A percentile compares a stretch with the other conserved stretches of the same genome.
Conservation (phyloP, 2,797 vertebrate genomes). For the Sebastes ruberrimus region DNA sequence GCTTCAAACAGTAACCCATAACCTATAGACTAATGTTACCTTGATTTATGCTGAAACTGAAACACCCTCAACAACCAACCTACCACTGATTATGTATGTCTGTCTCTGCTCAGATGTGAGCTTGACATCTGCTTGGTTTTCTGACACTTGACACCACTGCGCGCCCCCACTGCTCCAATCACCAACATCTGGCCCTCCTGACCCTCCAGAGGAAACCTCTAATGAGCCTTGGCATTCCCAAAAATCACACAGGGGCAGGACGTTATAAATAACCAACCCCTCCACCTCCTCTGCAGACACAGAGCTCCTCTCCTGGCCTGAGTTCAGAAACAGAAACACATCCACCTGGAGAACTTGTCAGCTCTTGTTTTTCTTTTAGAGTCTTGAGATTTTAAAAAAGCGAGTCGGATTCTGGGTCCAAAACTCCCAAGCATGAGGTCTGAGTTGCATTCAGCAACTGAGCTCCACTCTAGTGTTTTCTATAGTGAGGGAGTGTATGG, state of each 20-base stretch:
- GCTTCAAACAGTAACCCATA: neutral
- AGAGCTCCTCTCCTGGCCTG: slow-evolving; percentile 18
- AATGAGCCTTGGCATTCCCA: slow-evolving; percentile 67
- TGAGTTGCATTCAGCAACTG: slow-evolving; percentile 25
- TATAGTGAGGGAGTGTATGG: slow-evolving; percentile 34
- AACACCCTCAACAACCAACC: neutral
- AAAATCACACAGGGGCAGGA: slow-evolving; percentile 50
- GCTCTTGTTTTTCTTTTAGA: slow-evolving; percentile 20
- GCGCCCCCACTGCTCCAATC: slow-evolving; percentile 38
- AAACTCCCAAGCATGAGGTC: slow-evolving; percentile 15
- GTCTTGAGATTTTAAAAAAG: slow-evolving; percentile 18
- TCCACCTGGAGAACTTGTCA: slow-evolving; percentile 51
- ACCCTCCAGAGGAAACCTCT: slow-evolving; percentile 70
- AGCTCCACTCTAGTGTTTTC: slow-evolving; percentile 39
- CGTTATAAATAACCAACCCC: slow-evolving; percentile 69
- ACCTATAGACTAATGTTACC: neutral
- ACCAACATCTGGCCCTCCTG: slow-evolving; percentile 70
- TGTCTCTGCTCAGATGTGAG: slow-evolving; percentile 23
- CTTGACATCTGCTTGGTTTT: slow-evolving; percentile 50
- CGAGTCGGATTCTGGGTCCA: slow-evolving; percentile 22
- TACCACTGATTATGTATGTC: neutral
- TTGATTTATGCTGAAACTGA: neutral
- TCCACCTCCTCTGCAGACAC: slow-evolving; percentile 16
- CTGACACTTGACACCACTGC: slow-evolving; percentile 40
- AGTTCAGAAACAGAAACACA: slow-evolving; percentile 20